Base-by-base conservation (phyloP, 2,113 vertebrate species). In the Gallinago jamesoni region DNA sequence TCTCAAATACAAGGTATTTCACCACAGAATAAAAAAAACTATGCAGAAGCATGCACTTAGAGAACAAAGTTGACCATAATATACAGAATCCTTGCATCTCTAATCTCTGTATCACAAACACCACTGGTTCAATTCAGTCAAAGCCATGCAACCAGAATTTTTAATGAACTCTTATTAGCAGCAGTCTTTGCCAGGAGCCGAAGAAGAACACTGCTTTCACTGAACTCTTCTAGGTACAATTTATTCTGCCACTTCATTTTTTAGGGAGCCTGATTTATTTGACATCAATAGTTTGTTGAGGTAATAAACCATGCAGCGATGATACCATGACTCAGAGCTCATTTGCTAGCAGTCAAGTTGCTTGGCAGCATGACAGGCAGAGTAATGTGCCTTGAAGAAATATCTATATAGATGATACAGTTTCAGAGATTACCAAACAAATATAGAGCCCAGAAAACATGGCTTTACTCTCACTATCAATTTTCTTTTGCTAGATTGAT, bases 241-340 rank as follows among this genome's bases (percentile, higher is more conserved):
- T 91, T 85, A 96, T 95, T 95, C 94, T 96, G 88, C 90, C 94
- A 93, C 94, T 97, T 97, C 90, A 84, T 89, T 95, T 96, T 87
- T 83, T 35, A 66, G 66, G 67, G 7, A 94, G 66, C 28, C 89
- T 89, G 89, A 95, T 96, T 96, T 97, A 96, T 91, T 78, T 96
- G 95, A 97, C 90, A 96, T 79, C 87, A 94, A 68, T 88, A 92
- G 82, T 95, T 96, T 96, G 96, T 62, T 89, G 93, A 96, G 85
- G 89, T 97, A 96, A 97, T 94, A 97, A 96, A 94, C 84, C 95
- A 97, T 89, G 85, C 90, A 96, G 75, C 67, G 93, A 47, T 50
- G 73, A 94, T 86, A 67, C 37, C 70, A 82, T 96, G 96, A 96
- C 85, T 97, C 96, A 96, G 84, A 96, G 55, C 94, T 96, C 90